phyloP scores from a whole-genome alignment of 2,797 vertebrate genomes.

The Euphonia xanthogaster region DNA sequence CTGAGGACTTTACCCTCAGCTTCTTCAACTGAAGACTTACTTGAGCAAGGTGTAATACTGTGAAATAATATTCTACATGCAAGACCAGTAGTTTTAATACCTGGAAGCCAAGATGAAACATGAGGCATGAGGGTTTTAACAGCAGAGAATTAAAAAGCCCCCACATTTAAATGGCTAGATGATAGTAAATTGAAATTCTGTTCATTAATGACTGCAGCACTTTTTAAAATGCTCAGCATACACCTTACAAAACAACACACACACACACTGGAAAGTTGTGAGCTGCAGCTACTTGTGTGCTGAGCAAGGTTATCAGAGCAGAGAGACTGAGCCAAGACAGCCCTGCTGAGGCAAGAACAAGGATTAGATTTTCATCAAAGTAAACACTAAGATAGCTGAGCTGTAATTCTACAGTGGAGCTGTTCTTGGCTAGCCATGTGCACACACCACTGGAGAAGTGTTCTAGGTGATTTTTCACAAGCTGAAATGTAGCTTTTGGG shows the following conservation, averaged over 20 bases:
- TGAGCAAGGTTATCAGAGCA: neutral
- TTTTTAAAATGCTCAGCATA: slow-evolving; percentile 32
- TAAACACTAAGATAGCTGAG: neutral
- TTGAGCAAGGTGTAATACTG: neutral
- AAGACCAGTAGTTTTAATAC: neutral
- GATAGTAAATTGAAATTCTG: slow-evolving; percentile 37
- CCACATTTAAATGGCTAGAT: neutral
- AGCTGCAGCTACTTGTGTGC: neutral
- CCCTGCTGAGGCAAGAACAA: neutral
- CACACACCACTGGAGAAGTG: neutral
- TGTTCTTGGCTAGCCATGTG: neutral
- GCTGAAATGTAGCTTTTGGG: neutral
- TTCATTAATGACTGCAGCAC: slow-evolving; percentile 44
- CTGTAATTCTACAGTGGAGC: neutral
- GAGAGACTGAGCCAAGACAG: neutral
- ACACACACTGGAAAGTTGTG: neutral
- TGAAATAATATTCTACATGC: neutral
- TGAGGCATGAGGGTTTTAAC: neutral
- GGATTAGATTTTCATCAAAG: neutral
- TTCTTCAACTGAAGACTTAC: neutral
- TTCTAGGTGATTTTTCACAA: neutral
- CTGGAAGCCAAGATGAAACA: neutral
- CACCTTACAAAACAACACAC: neutral
- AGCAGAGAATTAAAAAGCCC: neutral
- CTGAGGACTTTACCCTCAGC: neutral